A percentile compares a stretch with the other conserved stretches of the same genome.
Conservation (phyloP, 2,888 invertebrate genomes). For the Dryomyza anilis region DNA sequence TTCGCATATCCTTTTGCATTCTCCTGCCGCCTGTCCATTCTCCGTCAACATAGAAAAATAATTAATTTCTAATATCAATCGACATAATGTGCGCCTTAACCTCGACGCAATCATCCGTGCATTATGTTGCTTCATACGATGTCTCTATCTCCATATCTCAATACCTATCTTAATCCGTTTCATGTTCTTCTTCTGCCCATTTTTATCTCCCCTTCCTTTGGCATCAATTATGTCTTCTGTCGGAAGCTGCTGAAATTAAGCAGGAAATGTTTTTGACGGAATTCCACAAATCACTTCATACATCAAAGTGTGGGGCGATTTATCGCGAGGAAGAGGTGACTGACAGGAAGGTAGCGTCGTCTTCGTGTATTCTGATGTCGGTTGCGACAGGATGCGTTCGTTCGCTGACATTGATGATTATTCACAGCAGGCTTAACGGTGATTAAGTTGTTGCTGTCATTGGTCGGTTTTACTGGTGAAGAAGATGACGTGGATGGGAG, state of each 20-base stretch:
- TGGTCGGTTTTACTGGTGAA: background rate
- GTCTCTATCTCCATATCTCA: too few relatives aligned
- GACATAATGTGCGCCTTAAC: conserved; percentile 1
- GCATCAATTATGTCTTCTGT: too few relatives aligned
- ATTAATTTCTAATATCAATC: conserved; percentile 12
- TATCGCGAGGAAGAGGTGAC: background rate
- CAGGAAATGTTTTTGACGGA: background rate
- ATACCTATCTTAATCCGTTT: too few relatives aligned
- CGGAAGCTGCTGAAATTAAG: background rate
- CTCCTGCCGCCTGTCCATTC: too few relatives aligned
- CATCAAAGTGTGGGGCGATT: conserved; percentile 1
- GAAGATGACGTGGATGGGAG: background rate
- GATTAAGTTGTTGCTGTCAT: conserved; percentile 5
- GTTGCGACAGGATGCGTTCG: too few relatives aligned
- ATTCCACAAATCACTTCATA: background rate
- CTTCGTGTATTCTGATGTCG: too few relatives aligned
- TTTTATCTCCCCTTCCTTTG: background rate
- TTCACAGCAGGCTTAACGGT: conserved; percentile 13
- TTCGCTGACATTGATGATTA: too few relatives aligned
- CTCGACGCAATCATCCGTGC: background rate
- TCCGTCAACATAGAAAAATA: too few relatives aligned
- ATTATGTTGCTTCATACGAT: too few relatives aligned
- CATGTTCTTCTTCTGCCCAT: too few relatives aligned
- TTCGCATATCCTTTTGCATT: too few relatives aligned
- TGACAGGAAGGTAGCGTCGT: background rate